Percentiles rank a stretch among this genome's conserved stretches.
phyloP scores from a whole-genome alignment of 2,888 invertebrate species.

The Pseudoips prasinana region DNA sequence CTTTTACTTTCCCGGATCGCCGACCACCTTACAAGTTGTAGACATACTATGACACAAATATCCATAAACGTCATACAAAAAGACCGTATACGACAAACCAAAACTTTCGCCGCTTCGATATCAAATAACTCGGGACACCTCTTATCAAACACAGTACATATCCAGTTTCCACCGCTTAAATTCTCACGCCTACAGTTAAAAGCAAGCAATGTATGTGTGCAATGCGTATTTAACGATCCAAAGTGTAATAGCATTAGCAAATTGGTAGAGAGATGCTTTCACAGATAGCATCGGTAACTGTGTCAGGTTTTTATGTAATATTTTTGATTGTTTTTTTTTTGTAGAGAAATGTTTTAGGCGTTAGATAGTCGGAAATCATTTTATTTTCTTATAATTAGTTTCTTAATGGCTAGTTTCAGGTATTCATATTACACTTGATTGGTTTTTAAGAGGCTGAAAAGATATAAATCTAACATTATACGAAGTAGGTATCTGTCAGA shows the following conservation, averaged over 20 bases:
- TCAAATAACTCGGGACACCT: not conserved
- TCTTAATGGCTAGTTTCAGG: too few species aligned
- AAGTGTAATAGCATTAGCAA: not conserved
- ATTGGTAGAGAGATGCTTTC: slow-evolving; percentile 23
- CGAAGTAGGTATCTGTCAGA: too few species aligned
- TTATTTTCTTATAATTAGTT: too few species aligned
- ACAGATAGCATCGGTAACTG: slow-evolving; percentile 12
- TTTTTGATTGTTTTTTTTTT: slow-evolving; percentile 8
- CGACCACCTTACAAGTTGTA: too few species aligned
- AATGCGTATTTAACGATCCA: not conserved
- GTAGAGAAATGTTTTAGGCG: not conserved
- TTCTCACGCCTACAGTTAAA: not conserved
- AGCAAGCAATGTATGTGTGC: slow-evolving; percentile 11
- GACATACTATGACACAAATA: slow-evolving; percentile 7
- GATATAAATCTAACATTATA: too few species aligned
- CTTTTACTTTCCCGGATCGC: slow-evolving; percentile 3
- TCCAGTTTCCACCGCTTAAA: slow-evolving; percentile 4
- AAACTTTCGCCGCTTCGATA: slow-evolving; percentile 22
- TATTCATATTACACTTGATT: too few species aligned
- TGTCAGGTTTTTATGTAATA: slow-evolving; percentile 19
- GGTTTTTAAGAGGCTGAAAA: too few species aligned
- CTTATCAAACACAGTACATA: slow-evolving; percentile 6
- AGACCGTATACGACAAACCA: slow-evolving; percentile 6
- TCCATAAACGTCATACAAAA: slow-evolving; percentile 12
- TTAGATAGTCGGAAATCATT: not conserved